phyloP scores from a whole-genome alignment of 2,888 invertebrate species.

The Erpobdella octoculata region DNA sequence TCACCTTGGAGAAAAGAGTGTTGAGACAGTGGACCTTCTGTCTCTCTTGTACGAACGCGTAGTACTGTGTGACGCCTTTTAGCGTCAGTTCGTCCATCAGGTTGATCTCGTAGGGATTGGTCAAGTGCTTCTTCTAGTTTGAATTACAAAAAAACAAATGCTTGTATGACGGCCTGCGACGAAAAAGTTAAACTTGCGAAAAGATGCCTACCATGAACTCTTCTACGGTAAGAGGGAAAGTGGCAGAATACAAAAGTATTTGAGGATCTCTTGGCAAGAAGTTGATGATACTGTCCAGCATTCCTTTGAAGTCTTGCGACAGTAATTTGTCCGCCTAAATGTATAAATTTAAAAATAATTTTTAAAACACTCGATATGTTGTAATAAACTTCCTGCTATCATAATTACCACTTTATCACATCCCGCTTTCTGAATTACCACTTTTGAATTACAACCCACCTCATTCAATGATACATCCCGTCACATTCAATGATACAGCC shows the following conservation, averaged over 20 bases:
- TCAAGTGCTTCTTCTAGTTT: conserved; percentile 76
- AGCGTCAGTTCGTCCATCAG: conserved; percentile 98
- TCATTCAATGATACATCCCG: background rate
- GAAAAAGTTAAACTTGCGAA: no score
- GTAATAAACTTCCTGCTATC: background rate
- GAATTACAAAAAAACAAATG: background rate
- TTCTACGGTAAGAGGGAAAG: conserved; percentile 95
- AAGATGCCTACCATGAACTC: conserved; percentile 71
- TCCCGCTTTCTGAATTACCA: background rate
- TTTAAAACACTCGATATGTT: background rate
- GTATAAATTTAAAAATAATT: background rate
- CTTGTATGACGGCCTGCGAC: background rate
- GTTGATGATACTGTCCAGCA: conserved; percentile 92
- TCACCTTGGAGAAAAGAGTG: conserved; percentile 93
- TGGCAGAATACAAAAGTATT: conserved; percentile 95
- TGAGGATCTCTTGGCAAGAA: conserved; percentile 87
- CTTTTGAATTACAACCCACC: background rate
- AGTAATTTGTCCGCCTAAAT: conserved; percentile 83
- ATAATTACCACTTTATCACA: background rate
- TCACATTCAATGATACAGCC: no score
- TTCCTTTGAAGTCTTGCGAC: conserved; percentile 97
- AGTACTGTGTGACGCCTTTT: conserved; percentile 98
- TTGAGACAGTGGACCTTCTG: conserved; percentile 99
- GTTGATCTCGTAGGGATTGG: conserved; percentile 93
- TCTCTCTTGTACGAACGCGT: conserved; percentile 98